A percentile compares a stretch with the other conserved stretches of the same genome.
phyloP scores from a whole-genome alignment of 2,113 vertebrate genomes.

The Lamprologus speciosus region DNA sequence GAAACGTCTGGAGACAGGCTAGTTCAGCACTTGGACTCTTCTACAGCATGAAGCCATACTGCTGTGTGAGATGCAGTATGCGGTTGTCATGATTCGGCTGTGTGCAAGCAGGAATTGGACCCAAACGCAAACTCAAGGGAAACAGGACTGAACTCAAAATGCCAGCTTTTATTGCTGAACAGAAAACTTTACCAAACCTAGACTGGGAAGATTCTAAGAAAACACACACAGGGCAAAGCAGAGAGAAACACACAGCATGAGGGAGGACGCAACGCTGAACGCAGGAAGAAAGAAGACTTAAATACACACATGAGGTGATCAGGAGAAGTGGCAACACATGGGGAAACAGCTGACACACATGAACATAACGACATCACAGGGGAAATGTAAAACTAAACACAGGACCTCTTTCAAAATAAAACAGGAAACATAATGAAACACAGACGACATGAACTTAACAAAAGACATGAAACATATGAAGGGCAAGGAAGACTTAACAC shows the following conservation, averaged over 20 bases:
- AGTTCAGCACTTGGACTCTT: accelerated
- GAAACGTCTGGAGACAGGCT: not conserved
- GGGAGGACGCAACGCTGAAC: accelerated
- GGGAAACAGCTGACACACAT: not conserved
- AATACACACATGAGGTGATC: not conserved
- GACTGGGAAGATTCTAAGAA: accelerated
- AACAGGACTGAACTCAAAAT: not conserved
- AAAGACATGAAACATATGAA: not conserved
- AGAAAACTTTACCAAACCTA: accelerated
- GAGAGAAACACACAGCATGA: not conserved
- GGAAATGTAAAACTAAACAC: not conserved
- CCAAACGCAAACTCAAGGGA: accelerated
- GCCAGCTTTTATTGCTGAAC: not conserved
- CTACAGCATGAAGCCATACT: not conserved
- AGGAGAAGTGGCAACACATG: not conserved
- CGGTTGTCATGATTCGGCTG: not conserved
- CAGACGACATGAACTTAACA: not conserved
- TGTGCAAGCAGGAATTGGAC: not conserved
- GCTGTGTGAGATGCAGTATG: not conserved
- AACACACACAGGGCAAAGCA: accelerated
- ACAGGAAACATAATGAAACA: not conserved
- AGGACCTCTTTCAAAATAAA: not conserved
- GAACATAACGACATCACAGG: not conserved
- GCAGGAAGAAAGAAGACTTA: accelerated
- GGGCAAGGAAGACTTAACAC: not conserved